Evolutionary conservation across 2,113 vertebrate species (phyloP).

Genomic region (Oryzias celebensis): DNA sequence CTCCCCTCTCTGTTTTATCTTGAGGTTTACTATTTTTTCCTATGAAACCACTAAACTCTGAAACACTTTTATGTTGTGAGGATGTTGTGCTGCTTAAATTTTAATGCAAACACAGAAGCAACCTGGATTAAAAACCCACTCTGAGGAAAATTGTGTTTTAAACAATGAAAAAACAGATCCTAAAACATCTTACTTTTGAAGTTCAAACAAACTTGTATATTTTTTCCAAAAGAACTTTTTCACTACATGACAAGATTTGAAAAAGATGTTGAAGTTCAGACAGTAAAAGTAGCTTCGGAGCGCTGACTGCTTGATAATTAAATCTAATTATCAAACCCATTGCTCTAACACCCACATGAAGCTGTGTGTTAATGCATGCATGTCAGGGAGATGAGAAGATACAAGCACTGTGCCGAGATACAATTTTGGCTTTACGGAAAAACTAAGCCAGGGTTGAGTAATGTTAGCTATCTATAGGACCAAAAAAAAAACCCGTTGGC

Average conservation of each 20-base stretch:
- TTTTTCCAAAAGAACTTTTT: slow-evolving; percentile 8
- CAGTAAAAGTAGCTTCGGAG: slow-evolving; percentile 16
- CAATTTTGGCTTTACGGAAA: too few relatives aligned
- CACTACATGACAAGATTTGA: slow-evolving; percentile 32
- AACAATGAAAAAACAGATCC: background rate
- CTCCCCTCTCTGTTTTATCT: too few relatives aligned
- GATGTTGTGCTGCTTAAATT: too few relatives aligned
- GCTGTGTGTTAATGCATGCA: slow-evolving; percentile 4
- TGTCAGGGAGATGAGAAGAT: slow-evolving; percentile 1
- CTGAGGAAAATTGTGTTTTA: too few relatives aligned
- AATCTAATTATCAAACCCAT: slow-evolving; percentile 52
- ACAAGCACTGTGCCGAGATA: background rate
- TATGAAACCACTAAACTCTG: too few relatives aligned
- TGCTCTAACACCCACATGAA: slow-evolving; percentile 33
- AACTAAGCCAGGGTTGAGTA: background rate
- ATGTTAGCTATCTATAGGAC: slow-evolving; percentile 16
- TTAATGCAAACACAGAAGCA: too few relatives aligned
- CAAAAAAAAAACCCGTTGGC: slow-evolving; percentile 1
- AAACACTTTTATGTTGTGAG: too few relatives aligned
- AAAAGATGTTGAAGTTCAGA: slow-evolving; percentile 12
- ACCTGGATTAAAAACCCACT: too few relatives aligned
- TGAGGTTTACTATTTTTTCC: too few relatives aligned
- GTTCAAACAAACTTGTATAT: slow-evolving; percentile 18
- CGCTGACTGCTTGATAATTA: slow-evolving; percentile 50
- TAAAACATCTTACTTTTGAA: background rate